Evolutionary conservation across 1,140 invertebrate species (phyloP), one percentile per base, ranked within the genome.

Genomic region (Dolichoris vasculosae): DNA sequence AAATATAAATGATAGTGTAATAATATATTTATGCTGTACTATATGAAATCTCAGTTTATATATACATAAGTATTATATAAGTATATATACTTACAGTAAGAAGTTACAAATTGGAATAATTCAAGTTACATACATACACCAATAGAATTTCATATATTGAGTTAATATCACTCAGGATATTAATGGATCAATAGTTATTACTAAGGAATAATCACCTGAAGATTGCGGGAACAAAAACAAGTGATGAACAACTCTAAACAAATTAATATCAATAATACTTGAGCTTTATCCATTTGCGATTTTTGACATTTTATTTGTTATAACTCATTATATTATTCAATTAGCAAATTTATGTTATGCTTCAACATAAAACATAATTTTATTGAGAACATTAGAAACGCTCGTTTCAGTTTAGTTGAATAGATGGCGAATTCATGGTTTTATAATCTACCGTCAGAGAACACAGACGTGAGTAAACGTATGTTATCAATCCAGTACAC

Each of bases 401-500:
- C 87, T 89, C 86, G 86, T 89, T 88, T 86, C 88, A 55, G 11
- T 85, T 83, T 83, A 83, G 85, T 87, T 89, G 88, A 87, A 88
- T 88, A 86, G 79, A 86, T 83, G 59, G 30, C 38, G 63, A 59
- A 82, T 59, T 69, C 46, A 73, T 82, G 76, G 55, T 55, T 76
- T 38, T 75, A 35, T 59, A 51, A 51, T 15, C 69, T 75, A 75
- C 51, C 40, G 32, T 59, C 48, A 35, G 9, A 46, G 26, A 76
- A 9, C 32, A 38, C 26, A 7, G 17, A 64, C 23, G 30, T 51
- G 51, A 46, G 55, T 64, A 48, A 64, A 40, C 48, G 46, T 17
- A 81, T 30, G n/a, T 30, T 17, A 11, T 20, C 40, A 59, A 59
- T 59, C 23, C 4, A 26, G 4, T 59, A 26, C 51, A 59, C 26